Evolutionary conservation across 2,797 vertebrate genomes (phyloP), one percentile per base, ranked within the genome.

Genomic region (Nannoperca australis): DNA sequence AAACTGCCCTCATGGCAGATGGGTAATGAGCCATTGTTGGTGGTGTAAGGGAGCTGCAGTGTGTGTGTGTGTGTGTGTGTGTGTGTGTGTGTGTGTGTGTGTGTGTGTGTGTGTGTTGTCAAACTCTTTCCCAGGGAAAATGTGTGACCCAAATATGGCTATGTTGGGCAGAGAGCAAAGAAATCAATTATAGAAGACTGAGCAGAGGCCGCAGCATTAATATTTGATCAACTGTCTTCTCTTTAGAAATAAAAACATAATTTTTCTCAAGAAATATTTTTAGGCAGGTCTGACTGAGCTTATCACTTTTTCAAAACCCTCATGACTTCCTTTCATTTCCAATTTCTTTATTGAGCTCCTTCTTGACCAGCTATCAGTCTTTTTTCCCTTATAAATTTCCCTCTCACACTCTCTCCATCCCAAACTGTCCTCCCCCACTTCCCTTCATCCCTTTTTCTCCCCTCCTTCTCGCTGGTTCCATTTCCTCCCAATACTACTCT

Each of bases 131-230:
- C 78, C 61, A 55, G 73, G 73, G 72, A 92, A 90, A 93, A 85
- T 76, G 63, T 81, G 79, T 87, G 90, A 93, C 91, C 91, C 81
- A 93, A 91, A 93, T 92, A 87, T 89, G 89, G 78, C 87, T 88
- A 71, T 51, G 84, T 81, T 40, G 67, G 83, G 84, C 88, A 85
- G 82, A 87, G 85, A 91, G 86, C 88, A 85, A 85, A 78, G 76
- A 84, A 92, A 93, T 93, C 85, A 92, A 93, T 94, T 92, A 92
- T 92, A 88, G 82, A 93, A 82, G 75, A 85, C 73, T 6, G 76
- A 85, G 83, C 79, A 69, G 64, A 89, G 85, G 85, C 87, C 44
- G 9, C 7, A 0, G 27, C 76, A 87, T 93, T 77, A 92, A 93
- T 90, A 90, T 91, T 92, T 91, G 47, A 94, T 87, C 56, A 79